Conservation (phyloP, 2,113 vertebrate species). For the Solea senegalensis region DNA sequence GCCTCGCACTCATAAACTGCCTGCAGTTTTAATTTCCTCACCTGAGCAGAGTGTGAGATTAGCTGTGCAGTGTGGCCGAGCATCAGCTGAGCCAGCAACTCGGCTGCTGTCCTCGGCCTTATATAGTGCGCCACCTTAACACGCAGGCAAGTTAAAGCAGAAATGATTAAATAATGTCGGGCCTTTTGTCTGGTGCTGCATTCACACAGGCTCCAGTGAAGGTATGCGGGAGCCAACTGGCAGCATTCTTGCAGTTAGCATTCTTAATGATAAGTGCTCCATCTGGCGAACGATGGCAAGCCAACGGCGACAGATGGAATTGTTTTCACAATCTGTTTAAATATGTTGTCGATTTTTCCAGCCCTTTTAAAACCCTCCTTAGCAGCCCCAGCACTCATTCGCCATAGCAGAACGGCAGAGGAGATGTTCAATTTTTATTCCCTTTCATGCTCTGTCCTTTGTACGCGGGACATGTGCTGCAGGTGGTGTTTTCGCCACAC, state of each 20-base stretch:
- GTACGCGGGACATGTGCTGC: background rate
- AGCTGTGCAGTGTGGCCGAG: constrained; percentile 42
- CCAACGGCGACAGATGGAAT: constrained; percentile 84
- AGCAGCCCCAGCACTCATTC: constrained; percentile 48
- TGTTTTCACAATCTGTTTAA: constrained; percentile 85
- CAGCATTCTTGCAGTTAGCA: constrained; percentile 72
- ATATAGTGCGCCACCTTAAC: constrained; percentile 52
- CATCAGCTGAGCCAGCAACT: constrained; percentile 33
- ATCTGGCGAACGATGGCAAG: constrained; percentile 72
- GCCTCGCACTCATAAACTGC: constrained; percentile 58
- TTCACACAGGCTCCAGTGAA: constrained; percentile 51
- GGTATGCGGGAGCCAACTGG: constrained; percentile 70
- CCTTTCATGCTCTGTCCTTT: constrained; percentile 19
- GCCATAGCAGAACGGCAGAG: constrained; percentile 45
- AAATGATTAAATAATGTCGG: constrained; percentile 66
- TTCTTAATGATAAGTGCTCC: constrained; percentile 81
- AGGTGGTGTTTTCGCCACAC: constrained; percentile 9
- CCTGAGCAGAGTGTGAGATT: constrained; percentile 68
- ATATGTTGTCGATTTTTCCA: constrained; percentile 81
- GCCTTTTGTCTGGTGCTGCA: constrained; percentile 64
- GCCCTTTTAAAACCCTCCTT: constrained; percentile 73
- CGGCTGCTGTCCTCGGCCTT: constrained; percentile 34
- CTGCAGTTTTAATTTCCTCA: constrained; percentile 70
- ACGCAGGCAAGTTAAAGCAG: constrained; percentile 54
- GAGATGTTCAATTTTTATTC: constrained; percentile 57